Conservation (phyloP, 37 sponge, comb jelly and placozoan genomes). For the Amphimedon queenslandica region DNA sequence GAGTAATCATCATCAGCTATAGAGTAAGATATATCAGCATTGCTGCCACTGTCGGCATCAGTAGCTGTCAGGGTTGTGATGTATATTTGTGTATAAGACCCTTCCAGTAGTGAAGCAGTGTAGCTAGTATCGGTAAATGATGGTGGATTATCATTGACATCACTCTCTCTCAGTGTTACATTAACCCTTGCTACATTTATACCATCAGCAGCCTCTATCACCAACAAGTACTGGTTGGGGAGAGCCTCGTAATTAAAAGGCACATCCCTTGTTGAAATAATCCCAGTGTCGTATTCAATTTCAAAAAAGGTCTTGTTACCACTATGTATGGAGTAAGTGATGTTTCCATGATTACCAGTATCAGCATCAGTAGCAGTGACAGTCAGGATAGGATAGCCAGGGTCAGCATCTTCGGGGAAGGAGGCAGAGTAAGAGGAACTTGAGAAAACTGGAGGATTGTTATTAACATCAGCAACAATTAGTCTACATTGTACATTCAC, state of each 20-base stretch:
- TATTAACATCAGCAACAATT: conserved; percentile 38
- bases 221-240: conserved; percentile 19
- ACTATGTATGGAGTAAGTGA: not conserved
- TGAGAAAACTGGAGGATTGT: conserved; percentile 49
- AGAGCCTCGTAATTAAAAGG: conserved; percentile 21
- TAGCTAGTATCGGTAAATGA: conserved; percentile 7
- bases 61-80: not conserved
- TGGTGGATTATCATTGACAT: conserved; percentile 56
- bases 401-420: not conserved
- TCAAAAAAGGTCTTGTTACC: conserved; percentile 1
- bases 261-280: not conserved
- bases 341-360: conserved; percentile 1
- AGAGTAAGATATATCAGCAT: conserved; percentile 4
- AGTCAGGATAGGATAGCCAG: not conserved
- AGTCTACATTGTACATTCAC: conserved; percentile 19
- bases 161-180: conserved; percentile 17
- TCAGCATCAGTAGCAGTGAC: conserved; percentile 16
- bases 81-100: not conserved
- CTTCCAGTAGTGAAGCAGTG: not conserved
- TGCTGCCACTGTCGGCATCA: not conserved
- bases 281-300: conserved; percentile 20
- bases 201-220: conserved; percentile 33
- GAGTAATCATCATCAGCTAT: conserved; percentile 5
- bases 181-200: not conserved
- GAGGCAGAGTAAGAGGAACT: not conserved